Percentiles rank a stretch among this genome's conserved stretches.
phyloP scores from a whole-genome alignment of 2,888 invertebrate genomes.

The Sarcophaga rosellei region DNA sequence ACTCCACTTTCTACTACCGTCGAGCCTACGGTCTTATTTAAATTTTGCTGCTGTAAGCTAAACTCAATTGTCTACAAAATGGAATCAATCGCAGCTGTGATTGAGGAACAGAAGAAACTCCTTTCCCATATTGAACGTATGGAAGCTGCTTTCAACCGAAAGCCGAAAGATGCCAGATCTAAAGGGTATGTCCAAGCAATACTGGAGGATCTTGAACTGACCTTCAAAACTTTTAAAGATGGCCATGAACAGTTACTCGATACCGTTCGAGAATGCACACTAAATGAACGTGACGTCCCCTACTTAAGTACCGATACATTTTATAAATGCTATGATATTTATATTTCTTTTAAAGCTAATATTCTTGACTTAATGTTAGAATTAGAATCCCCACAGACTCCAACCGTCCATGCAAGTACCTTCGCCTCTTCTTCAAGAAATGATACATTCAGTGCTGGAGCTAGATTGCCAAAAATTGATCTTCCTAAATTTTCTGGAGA shows the following conservation, averaged over 20 bases:
- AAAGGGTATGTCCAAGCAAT: slow-evolving; percentile 52
- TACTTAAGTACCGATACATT: slow-evolving; percentile 27
- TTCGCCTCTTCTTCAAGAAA: slow-evolving; percentile 39
- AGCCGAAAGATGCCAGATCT: slow-evolving; percentile 12
- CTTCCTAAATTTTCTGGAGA: slow-evolving; percentile 55
- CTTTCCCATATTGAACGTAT: slow-evolving; percentile 31
- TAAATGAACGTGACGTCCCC: slow-evolving; percentile 25
- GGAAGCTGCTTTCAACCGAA: slow-evolving; percentile 7
- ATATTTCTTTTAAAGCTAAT: slow-evolving; percentile 40
- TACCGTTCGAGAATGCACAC: slow-evolving; percentile 29
- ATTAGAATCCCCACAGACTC: slow-evolving; percentile 39
- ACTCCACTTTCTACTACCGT: too few species aligned
- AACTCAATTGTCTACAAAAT: not conserved
- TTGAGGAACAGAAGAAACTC: slow-evolving; percentile 35
- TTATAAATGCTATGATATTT: slow-evolving; percentile 47
- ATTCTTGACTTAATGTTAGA: slow-evolving; percentile 45
- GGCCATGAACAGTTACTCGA: slow-evolving; percentile 48
- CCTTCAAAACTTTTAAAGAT: slow-evolving; percentile 45
- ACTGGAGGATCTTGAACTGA: slow-evolving; percentile 29
- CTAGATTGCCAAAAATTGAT: slow-evolving; percentile 51
- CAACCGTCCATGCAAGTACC: slow-evolving; percentile 47
- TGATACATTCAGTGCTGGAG: slow-evolving; percentile 37
- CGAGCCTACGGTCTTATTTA: too few species aligned
- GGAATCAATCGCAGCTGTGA: slow-evolving; percentile 34
- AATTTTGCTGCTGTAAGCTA: too few species aligned